Conservation (phyloP, 2,888 invertebrate genomes). For the Meteorus cinctellus region DNA sequence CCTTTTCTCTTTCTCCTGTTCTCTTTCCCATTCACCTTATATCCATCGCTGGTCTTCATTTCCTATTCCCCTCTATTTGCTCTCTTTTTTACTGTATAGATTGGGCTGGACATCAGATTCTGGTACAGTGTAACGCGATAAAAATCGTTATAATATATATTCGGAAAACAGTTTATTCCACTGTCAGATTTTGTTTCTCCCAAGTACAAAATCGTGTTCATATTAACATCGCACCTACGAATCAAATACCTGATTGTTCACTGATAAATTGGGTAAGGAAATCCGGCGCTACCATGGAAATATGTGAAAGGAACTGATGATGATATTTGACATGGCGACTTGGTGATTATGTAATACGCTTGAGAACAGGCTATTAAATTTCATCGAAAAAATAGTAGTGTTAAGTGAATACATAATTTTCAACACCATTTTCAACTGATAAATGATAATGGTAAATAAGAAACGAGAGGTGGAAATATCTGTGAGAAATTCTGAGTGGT, state of each 20-base stretch:
- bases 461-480: slow-evolving; percentile 19
- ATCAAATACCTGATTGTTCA: too few species aligned
- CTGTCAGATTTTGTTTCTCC: neutral
- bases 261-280: too few species aligned
- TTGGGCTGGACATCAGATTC: neutral
- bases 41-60: neutral
- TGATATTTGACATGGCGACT: neutral
- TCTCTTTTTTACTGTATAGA: neutral
- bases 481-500: slow-evolving; percentile 25
- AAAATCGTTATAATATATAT: neutral
- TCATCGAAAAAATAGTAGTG: neutral
- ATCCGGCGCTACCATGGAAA: too few species aligned
- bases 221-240: too few species aligned
- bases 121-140: slow-evolving; percentile 8
- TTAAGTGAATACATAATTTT: neutral
- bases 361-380: neutral
- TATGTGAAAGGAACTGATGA: too few species aligned
- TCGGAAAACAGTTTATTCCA: neutral
- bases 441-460: slow-evolving; percentile 41
- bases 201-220: too few species aligned
- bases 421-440: slow-evolving; percentile 58
- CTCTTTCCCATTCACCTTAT: neutral
- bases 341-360: slow-evolving; percentile 35
- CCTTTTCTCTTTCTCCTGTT: neutral
- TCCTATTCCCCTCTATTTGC: neutral